phyloP scores from a whole-genome alignment of 2,888 invertebrate genomes.

The Oxytorus armatus region DNA sequence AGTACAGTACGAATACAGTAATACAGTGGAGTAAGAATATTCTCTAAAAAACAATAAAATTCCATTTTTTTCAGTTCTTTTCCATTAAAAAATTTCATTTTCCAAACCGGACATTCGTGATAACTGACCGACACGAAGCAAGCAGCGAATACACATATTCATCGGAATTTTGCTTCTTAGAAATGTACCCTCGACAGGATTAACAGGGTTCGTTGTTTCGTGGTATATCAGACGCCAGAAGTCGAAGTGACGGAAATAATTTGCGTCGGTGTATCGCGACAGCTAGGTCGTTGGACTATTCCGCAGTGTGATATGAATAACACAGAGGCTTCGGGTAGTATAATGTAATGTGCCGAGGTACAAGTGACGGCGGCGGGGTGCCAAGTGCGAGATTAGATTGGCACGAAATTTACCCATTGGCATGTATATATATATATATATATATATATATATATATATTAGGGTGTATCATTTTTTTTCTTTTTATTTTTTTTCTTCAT shows the following conservation, averaged over 20 bases:
- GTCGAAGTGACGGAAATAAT: conserved; percentile 14
- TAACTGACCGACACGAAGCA: not conserved
- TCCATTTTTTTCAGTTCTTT: no score
- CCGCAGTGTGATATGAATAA: conserved; percentile 20
- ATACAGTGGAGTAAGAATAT: no score
- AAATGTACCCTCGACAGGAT: not conserved
- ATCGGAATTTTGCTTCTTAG: not conserved
- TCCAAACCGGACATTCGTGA: no score
- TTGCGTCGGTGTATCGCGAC: conserved; percentile 3
- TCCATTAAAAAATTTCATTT: no score
- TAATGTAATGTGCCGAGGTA: conserved; percentile 24
- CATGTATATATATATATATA: not conserved
- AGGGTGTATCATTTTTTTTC: no score
- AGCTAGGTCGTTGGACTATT: conserved; percentile 1
- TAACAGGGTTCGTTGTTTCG: not conserved
- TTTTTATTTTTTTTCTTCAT: no score
- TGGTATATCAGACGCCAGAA: not conserved
- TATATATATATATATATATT: not conserved
- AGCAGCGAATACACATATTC: not conserved
- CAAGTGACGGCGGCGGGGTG: conserved; percentile 28
- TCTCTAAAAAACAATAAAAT: no score
- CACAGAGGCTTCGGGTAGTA: conserved; percentile 6
- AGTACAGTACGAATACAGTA: no score
- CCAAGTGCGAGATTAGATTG: conserved; percentile 49
- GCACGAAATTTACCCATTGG: conserved; percentile 10